A percentile compares a stretch with the other conserved stretches of the same genome.
These are phyloP conservation scores for Brachyrhaphis roseni DNA, from an alignment of 2,797 vertebrate species.

Conservation along the genomic window DNA sequence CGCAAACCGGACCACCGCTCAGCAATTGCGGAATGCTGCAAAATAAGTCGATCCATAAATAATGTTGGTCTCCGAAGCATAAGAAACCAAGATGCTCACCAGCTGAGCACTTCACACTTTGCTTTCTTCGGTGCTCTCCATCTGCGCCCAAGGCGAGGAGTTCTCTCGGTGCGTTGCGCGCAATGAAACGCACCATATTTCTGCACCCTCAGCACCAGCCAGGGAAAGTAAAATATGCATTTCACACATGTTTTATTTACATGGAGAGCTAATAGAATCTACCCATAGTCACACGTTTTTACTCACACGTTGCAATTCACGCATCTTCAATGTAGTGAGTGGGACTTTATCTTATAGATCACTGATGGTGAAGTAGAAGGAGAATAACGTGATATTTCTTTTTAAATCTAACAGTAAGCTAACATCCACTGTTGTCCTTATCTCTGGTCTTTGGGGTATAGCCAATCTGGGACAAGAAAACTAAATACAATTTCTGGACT, in stretches of 20 bases:
- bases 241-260: constrained; percentile 68
- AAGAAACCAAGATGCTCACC: constrained; percentile 50
- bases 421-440: not conserved
- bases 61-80: constrained; percentile 49
- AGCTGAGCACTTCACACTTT: constrained; percentile 51
- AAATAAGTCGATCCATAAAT: constrained; percentile 45
- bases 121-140: constrained; percentile 35
- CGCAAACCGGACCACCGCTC: constrained; percentile 12
- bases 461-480: not conserved
- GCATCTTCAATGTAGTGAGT: not conserved
- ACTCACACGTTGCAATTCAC: not conserved
- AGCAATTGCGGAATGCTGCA: constrained; percentile 13
- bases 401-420: not conserved
- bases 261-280: constrained; percentile 24
- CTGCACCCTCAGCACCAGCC: constrained; percentile 47
- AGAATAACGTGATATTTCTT: not conserved
- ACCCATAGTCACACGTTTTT: constrained; percentile 35
- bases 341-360: not conserved
- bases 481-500: not conserved
- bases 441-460: not conserved
- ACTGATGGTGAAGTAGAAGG: not conserved
- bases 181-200: constrained; percentile 44
- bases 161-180: constrained; percentile 34
- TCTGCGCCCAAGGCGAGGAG: constrained; percentile 39
- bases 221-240: constrained; percentile 49